A percentile compares a stretch with the other conserved stretches of the same genome.
Evolutionary conservation across 2,113 vertebrate species (phyloP).

Genomic region (Odontophorus gujanensis): DNA sequence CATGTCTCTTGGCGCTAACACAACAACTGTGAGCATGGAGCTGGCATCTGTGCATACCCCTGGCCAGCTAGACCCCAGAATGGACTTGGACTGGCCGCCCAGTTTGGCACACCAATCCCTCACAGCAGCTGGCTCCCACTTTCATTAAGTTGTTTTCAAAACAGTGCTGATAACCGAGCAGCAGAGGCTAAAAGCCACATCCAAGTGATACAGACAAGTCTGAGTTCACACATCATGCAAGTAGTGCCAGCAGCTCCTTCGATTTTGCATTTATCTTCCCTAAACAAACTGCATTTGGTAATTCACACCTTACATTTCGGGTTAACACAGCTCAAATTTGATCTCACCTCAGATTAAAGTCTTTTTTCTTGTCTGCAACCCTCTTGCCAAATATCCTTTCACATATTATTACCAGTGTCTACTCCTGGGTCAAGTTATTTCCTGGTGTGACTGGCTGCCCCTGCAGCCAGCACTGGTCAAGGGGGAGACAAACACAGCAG

Average conservation of each 20-base stretch:
- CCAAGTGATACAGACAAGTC: neutral
- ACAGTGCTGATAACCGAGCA: neutral
- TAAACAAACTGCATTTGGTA: neutral
- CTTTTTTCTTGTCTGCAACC: neutral
- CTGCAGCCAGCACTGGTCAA: neutral
- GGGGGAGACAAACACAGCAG: neutral
- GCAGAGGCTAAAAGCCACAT: neutral
- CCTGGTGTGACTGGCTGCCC: neutral
- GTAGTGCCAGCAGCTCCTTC: neutral
- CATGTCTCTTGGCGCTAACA: neutral
- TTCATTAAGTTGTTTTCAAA: neutral
- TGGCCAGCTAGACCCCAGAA: neutral
- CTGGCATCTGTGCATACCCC: neutral
- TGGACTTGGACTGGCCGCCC: neutral
- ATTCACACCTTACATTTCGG: neutral
- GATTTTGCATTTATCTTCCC: neutral
- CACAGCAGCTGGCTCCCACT: neutral
- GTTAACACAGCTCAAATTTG: neutral
- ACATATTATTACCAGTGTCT: neutral
- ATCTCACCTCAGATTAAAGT: neutral
- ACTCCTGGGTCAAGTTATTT: neutral
- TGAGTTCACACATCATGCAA: rapidly evolving
- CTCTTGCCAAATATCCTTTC: neutral
- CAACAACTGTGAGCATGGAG: neutral
- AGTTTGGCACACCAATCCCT: neutral